phyloP scores from a whole-genome alignment of 2,113 vertebrate species.

The Prionailurus viverrinus region DNA sequence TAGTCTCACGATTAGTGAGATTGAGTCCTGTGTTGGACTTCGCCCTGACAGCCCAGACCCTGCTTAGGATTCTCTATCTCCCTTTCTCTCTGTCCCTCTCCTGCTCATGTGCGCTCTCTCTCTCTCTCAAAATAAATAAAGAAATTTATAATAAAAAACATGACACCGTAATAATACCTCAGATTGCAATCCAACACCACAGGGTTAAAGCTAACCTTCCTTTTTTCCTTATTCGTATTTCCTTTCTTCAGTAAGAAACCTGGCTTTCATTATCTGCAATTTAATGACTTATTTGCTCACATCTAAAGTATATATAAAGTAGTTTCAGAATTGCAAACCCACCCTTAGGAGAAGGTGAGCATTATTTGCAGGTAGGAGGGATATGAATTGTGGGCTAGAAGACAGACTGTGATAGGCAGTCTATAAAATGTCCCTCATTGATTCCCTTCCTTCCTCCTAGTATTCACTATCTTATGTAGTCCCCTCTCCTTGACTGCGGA shows the following conservation, averaged over 20 bases:
- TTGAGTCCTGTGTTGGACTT: too few species aligned
- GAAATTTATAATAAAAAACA: not conserved
- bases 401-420: not conserved
- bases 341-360: not conserved
- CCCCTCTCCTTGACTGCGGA: not conserved
- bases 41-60: too few species aligned
- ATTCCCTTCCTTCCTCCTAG: not conserved
- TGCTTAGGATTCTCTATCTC: too few species aligned
- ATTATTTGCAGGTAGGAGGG: not conserved
- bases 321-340: not conserved
- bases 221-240: not conserved
- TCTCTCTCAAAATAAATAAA: too few species aligned
- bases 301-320: slow-evolving; percentile 20
- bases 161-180: not conserved
- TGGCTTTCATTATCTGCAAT: not conserved
- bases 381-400: not conserved
- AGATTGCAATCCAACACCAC: not conserved
- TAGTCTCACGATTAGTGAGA: too few species aligned
- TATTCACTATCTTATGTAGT: not conserved
- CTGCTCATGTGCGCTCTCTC: too few species aligned
- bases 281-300: slow-evolving; percentile 24
- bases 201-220: not conserved
- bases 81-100: too few species aligned
- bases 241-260: slow-evolving; percentile 5
- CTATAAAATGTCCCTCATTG: not conserved